These are phyloP conservation scores for Oligia latruncula DNA, from an alignment of 2,888 invertebrate genomes.

Conservation along the genomic window DNA sequence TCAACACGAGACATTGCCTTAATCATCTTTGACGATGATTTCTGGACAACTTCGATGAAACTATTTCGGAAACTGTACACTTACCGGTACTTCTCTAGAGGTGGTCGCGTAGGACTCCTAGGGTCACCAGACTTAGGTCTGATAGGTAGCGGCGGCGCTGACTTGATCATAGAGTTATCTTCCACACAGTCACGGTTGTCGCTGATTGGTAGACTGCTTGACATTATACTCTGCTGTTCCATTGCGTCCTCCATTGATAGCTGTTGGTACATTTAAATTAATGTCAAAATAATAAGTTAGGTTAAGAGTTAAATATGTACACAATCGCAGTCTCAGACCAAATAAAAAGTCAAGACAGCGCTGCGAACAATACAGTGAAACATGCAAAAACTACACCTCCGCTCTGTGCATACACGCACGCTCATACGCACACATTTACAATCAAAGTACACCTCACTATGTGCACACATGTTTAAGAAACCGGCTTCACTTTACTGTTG, in stretches of 20 bases:
- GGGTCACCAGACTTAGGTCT: slow-evolving; percentile 86
- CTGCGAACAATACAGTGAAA: too few species aligned
- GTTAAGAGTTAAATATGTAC: background rate
- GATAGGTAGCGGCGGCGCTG: slow-evolving; percentile 83
- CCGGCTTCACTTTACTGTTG: too few species aligned
- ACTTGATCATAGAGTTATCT: slow-evolving; percentile 80
- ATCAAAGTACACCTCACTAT: too few species aligned
- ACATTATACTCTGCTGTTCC: slow-evolving; percentile 83
- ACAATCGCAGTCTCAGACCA: background rate
- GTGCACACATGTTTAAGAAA: too few species aligned
- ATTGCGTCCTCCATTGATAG: slow-evolving; percentile 81
- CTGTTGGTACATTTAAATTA: slow-evolving; percentile 64
- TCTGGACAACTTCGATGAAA: background rate
- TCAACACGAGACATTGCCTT: background rate
- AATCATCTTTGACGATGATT: background rate
- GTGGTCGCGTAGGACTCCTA: slow-evolving; percentile 81
- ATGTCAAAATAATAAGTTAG: too few species aligned
- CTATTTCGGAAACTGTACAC: background rate
- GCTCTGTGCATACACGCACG: too few species aligned
- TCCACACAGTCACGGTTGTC: slow-evolving; percentile 77
- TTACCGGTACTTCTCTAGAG: slow-evolving; percentile 80
- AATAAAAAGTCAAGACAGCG: too few species aligned
- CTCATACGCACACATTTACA: too few species aligned
- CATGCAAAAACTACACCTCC: too few species aligned
- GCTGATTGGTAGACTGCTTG: slow-evolving; percentile 76